Evolutionary conservation across 2,888 invertebrate genomes (phyloP).

Genomic region (Frankliniella intonsa): DNA sequence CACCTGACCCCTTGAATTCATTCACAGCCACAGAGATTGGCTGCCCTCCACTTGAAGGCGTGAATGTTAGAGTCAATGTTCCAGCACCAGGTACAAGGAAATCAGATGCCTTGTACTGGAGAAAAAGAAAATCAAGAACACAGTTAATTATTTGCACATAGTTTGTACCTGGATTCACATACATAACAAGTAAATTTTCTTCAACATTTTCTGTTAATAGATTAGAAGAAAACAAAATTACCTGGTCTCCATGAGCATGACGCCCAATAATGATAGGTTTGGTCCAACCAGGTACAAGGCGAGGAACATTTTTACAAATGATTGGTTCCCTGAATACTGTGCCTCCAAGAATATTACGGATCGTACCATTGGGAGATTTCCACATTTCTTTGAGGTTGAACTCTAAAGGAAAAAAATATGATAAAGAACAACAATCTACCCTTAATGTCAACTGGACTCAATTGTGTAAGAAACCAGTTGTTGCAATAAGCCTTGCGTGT

Average conservation of each 20-base stretch:
- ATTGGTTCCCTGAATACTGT: slow-evolving; percentile 82
- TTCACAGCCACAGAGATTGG: slow-evolving; percentile 71
- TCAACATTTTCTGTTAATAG: not conserved
- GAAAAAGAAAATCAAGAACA: not conserved
- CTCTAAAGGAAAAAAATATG: slow-evolving; percentile 54
- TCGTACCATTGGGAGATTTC: slow-evolving; percentile 86
- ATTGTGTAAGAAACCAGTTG: too few species aligned
- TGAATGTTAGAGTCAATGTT: slow-evolving; percentile 78
- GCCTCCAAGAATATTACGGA: slow-evolving; percentile 80
- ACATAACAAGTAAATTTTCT: not conserved
- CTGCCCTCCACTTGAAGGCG: slow-evolving; percentile 57
- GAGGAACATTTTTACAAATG: slow-evolving; percentile 89
- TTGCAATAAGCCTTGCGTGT: too few species aligned
- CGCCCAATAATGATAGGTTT: slow-evolving; percentile 97
- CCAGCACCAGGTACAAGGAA: slow-evolving; percentile 91
- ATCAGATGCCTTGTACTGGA: slow-evolving; percentile 86
- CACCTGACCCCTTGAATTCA: slow-evolving; percentile 81
- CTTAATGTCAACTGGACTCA: too few species aligned
- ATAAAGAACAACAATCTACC: too few species aligned
- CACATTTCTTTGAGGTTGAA: slow-evolving; percentile 85
- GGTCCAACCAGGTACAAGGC: slow-evolving; percentile 90
- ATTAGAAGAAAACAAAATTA: not conserved
- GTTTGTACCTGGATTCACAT: not conserved
- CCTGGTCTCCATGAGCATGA: slow-evolving; percentile 95
- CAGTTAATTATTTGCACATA: too few species aligned